Evolutionary conservation across 2,797 vertebrate species (phyloP), one percentile per base, ranked within the genome.

Genomic region (Pipistrellus pipistrellus): DNA sequence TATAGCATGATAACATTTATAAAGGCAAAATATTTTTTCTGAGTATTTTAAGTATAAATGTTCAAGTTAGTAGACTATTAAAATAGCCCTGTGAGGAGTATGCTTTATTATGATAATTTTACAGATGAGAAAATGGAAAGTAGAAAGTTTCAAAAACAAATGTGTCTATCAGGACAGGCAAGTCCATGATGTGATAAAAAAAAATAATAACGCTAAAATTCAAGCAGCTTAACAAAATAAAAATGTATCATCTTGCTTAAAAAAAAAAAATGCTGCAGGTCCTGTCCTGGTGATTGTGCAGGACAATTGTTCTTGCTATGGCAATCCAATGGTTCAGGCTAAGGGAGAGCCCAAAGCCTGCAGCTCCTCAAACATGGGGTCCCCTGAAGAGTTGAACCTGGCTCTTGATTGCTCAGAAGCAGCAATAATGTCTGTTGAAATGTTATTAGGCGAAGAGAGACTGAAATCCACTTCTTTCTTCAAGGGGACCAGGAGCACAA

Each of bases 1-100:
- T 68, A 68, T 17, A 10, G 64, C n/a, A 68, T 18, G 8, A 8
- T 20, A 20, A 32, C 3, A 14, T 6, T 64, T 64, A n/a, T 30
- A 27, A 77, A 48, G 5, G 25, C 4, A 85, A 73, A 48, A 41
- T 55, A 55, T 30, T 86, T 85, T 88, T 93, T 69, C 18, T 30
- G 85, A 30, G 8, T 88, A 71, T 88, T 84, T 88, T 46, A 57
- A 71, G 53, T 88, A 48, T 75, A 88, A 66, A 41, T 10, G 57
- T 72, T 86, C 4, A 89, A 76, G 68, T 72, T 59, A 91, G 66
- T 66, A 75, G 1, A 44, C 46, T 48, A 38, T 71, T 57, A 77
- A 38, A 69, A 41, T 48, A 82, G 6, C 38, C 17, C 7, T 66
- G 12, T 17, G 21, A 72, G 3, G 32, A 17, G n/a, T 88, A 78